These are phyloP conservation scores for Acanthis flammea DNA, from an alignment of 2,797 vertebrate genomes.

Conservation along the genomic window DNA sequence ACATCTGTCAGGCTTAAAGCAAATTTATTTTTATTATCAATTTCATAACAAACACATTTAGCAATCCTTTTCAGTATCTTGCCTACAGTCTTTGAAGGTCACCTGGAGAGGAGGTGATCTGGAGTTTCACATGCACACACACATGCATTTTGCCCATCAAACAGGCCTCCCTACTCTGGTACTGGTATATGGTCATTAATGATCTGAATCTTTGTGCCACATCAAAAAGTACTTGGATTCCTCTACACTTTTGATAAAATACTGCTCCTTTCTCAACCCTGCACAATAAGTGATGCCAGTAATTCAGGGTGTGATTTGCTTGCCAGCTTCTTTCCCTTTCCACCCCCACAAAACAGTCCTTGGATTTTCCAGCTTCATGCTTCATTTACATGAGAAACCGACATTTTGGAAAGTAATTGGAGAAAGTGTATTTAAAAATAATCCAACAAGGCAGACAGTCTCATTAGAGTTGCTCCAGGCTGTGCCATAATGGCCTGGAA, in stretches of 20 bases:
- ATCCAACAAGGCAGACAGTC: not conserved
- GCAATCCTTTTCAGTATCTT: not conserved
- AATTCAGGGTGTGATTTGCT: not conserved
- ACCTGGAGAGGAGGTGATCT: not conserved
- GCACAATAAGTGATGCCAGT: not conserved
- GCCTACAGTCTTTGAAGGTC: not conserved
- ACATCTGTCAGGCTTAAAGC: not conserved
- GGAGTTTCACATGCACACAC: not conserved
- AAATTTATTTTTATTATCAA: not conserved
- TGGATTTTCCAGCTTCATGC: not conserved
- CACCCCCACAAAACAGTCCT: not conserved
- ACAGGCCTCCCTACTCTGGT: not conserved
- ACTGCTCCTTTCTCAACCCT: not conserved
- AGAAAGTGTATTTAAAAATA: not conserved
- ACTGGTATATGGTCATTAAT: not conserved
- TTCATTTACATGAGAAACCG: not conserved
- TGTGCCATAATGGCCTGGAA: not conserved
- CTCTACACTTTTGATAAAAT: not conserved
- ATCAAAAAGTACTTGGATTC: not conserved
- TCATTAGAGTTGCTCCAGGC: not conserved
- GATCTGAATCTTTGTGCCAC: not conserved
- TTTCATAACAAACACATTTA: not conserved
- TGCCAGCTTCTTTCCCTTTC: not conserved
- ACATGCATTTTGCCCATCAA: not conserved
- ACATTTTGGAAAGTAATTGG: constrained; percentile 7